Conservation (phyloP, 2,888 invertebrate genomes). For the Mylabris sibirica region DNA sequence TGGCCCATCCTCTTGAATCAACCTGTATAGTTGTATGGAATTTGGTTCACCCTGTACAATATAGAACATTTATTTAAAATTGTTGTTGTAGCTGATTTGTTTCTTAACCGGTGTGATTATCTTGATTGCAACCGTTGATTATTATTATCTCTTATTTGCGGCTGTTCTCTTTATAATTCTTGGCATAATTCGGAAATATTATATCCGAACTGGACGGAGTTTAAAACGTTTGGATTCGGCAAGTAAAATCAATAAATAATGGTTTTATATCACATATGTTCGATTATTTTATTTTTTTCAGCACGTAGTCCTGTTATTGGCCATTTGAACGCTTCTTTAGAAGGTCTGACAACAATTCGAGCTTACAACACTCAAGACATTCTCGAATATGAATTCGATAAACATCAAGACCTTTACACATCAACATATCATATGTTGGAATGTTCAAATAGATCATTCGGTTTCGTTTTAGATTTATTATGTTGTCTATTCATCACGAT, state of each 20-base stretch:
- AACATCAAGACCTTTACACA: constrained; percentile 53
- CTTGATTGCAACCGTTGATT: constrained; percentile 38
- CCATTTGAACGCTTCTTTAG: constrained; percentile 52
- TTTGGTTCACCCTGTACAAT: no score
- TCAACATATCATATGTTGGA: constrained; percentile 53
- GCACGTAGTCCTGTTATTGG: constrained; percentile 54
- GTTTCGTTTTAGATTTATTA: constrained; percentile 47
- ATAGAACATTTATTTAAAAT: background rate
- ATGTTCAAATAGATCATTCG: constrained; percentile 46
- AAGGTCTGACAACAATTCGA: constrained; percentile 53
- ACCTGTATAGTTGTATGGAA: no score
- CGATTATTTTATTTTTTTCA: constrained; percentile 35
- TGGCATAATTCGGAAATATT: constrained; percentile 30
- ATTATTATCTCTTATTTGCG: constrained; percentile 35
- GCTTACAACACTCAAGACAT: constrained; percentile 48
- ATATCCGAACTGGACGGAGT: constrained; percentile 42
- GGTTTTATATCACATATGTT: no score
- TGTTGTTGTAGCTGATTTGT: background rate
- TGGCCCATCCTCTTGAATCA: no score
- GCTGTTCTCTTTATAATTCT: constrained; percentile 31
- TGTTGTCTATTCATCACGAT: constrained; percentile 38
- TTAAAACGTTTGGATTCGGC: constrained; percentile 41
- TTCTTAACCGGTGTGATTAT: constrained; percentile 26
- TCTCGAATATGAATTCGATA: constrained; percentile 51
- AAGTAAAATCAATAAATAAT: no score